Conservation (phyloP, 2,888 invertebrate genomes). For the Lepidochitona cinerea region DNA sequence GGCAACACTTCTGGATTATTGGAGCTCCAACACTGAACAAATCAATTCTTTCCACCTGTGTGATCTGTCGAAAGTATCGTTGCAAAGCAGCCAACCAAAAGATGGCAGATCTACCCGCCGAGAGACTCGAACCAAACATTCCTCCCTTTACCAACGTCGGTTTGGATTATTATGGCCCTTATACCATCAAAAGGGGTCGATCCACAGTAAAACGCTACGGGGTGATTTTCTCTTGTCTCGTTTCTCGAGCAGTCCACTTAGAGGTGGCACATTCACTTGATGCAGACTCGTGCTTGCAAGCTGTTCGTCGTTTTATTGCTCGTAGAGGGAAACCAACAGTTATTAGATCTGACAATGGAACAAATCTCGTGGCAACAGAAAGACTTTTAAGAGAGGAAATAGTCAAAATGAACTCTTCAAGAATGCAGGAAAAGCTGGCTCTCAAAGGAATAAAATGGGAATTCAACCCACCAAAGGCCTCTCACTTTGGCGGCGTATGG, state of each 20-base stretch:
- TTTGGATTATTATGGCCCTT: constrained; percentile 27
- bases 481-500: constrained; percentile 32
- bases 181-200: constrained; percentile 21
- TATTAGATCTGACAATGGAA: constrained; percentile 20
- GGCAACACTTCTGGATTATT: constrained; percentile 17
- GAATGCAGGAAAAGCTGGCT: constrained; percentile 17
- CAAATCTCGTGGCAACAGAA: constrained; percentile 28
- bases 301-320: constrained; percentile 21
- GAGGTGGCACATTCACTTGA: constrained; percentile 21
- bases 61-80: constrained; percentile 16
- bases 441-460: constrained; percentile 25
- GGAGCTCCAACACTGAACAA: neutral
- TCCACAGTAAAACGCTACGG: constrained; percentile 23
- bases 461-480: constrained; percentile 32
- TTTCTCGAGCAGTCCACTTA: constrained; percentile 21
- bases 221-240: constrained; percentile 28
- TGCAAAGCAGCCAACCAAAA: constrained; percentile 8
- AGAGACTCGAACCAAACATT: constrained; percentile 11
- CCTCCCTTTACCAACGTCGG: constrained; percentile 19
- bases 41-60: too few relatives aligned
- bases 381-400: constrained; percentile 24
- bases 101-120: constrained; percentile 25
- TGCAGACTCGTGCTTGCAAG: constrained; percentile 21
- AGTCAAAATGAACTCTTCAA: constrained; percentile 18
- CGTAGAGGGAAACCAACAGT: constrained; percentile 13